Evolutionary conservation across 1,140 invertebrate genomes (phyloP).

Genomic region (Polypedilum vanderplanki): DNA sequence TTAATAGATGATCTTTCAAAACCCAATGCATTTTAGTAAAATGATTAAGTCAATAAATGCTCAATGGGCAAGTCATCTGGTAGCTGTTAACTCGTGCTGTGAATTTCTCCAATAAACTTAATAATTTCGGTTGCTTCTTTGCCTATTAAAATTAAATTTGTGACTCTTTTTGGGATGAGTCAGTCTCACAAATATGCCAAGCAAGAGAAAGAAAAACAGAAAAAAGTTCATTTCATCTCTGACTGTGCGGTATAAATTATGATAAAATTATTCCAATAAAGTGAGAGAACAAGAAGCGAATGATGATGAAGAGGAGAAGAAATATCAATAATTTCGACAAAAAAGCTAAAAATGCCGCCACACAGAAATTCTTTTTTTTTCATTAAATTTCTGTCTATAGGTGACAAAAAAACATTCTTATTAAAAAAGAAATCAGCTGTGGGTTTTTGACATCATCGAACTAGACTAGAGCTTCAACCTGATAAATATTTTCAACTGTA

Average conservation of each 20-base stretch:
- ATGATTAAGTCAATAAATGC: conserved; percentile 20
- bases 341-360: neutral
- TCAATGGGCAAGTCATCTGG: conserved; percentile 1
- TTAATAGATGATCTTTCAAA: neutral
- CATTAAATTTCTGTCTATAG: neutral
- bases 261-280: conserved; percentile 24
- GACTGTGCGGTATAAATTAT: conserved; percentile 15
- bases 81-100: neutral
- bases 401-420: neutral
- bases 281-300: neutral
- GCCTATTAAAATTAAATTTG: neutral
- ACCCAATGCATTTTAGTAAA: neutral
- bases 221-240: neutral
- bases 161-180: neutral
- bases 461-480: too few relatives aligned
- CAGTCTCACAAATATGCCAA: neutral
- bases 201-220: neutral
- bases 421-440: neutral
- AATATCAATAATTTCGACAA: conserved; percentile 12
- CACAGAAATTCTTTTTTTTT: neutral
- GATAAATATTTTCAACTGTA: neutral
- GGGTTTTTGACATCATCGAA: too few relatives aligned
- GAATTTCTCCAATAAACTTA: conserved; percentile 13
- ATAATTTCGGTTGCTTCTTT: neutral
- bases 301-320: conserved; percentile 11